Percentiles rank a stretch among this genome's conserved stretches.
These are phyloP conservation scores for Melanotaenia maccullochi DNA, from an alignment of 2,797 vertebrate species.

Conservation along the genomic window DNA sequence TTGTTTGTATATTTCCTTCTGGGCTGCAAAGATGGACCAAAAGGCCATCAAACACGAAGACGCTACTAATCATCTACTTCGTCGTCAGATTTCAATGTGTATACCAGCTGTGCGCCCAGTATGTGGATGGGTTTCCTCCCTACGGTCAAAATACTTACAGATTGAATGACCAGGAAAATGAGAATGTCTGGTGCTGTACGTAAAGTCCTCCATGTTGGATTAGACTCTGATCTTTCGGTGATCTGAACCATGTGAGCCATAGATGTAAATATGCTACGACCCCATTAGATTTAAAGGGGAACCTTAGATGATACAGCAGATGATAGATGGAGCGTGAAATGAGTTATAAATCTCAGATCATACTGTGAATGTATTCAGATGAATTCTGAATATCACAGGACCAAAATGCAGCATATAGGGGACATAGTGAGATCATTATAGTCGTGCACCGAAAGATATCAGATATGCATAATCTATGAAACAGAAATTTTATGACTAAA, in stretches of 20 bases:
- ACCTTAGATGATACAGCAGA: slow-evolving; percentile 11
- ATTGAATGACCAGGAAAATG: neutral
- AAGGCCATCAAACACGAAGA: neutral
- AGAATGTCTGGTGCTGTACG: slow-evolving; percentile 6
- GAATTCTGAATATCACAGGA: slow-evolving; percentile 22
- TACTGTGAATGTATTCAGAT: slow-evolving; percentile 30
- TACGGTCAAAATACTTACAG: neutral
- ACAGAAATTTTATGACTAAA: slow-evolving; percentile 8
- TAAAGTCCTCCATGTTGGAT: slow-evolving; percentile 8
- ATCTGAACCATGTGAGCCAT: slow-evolving; percentile 10
- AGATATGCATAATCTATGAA: slow-evolving; percentile 19
- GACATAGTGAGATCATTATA: slow-evolving; percentile 26
- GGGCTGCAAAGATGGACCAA: neutral
- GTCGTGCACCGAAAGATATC: slow-evolving; percentile 24
- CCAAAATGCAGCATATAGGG: slow-evolving; percentile 18
- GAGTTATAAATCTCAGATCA: slow-evolving; percentile 47
- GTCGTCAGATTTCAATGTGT: slow-evolving; percentile 10
- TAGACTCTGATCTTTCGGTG: slow-evolving; percentile 8
- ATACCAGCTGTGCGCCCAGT: slow-evolving; percentile 11
- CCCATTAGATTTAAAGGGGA: slow-evolving; percentile 2
- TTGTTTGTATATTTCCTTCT: slow-evolving; percentile 10
- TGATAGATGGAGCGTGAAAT: slow-evolving; percentile 25
- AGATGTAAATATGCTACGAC: slow-evolving; percentile 11
- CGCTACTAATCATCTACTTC: neutral
- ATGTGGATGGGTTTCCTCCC: neutral